Evolutionary conservation across 23 tunicate species (phyloP), one percentile per base, ranked within the genome.

Genomic region (Ciona savignyi): DNA sequence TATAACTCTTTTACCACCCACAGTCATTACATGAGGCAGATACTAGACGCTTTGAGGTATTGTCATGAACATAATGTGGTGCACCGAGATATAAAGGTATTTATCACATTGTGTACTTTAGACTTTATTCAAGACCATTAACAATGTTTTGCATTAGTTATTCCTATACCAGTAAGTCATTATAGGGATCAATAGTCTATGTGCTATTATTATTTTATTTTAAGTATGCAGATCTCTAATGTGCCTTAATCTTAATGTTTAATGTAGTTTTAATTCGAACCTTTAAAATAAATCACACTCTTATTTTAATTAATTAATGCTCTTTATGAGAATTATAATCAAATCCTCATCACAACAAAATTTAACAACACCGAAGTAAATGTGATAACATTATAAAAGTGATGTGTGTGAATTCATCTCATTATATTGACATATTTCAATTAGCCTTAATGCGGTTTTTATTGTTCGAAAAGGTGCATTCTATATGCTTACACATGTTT

Each of bases 1-100:
- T n/a, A n/a, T n/a, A n/a, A n/a, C n/a, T n/a, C n/a, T n/a, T 63
- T 67, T 68, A 73, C 27, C 60, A 0, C 70, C 33, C 81, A 33
- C 77, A 86, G 95, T 35, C 99, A 94, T 51, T 94, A 94, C 82
- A 94, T 94, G 99, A 78, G 70, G 27, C 99, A 94, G 75, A 73
- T 94, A 15, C 73, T 94, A 2, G 95, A 94, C 22, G 99, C 99
- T 30, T 71, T 94, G 1, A 72, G 90, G 15, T 94, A 87, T 63
- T 94, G 99, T 56, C 99, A 94, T 48, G 90, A 86, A 65, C 64
- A 83, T 74, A 83, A 87, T 71, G 88, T 87, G 26, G 85, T 94
- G 19, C 99, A 94, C 42, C 51, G 99, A 35, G 93, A 94, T 68
- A 81, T 91, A 26, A 91, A 91, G 86, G 97, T 91, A 76, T 15